Percentiles rank a stretch among this genome's conserved stretches.
These are phyloP conservation scores for Plebejus argus DNA, from an alignment of 2,888 invertebrate species.

Conservation along the genomic window DNA sequence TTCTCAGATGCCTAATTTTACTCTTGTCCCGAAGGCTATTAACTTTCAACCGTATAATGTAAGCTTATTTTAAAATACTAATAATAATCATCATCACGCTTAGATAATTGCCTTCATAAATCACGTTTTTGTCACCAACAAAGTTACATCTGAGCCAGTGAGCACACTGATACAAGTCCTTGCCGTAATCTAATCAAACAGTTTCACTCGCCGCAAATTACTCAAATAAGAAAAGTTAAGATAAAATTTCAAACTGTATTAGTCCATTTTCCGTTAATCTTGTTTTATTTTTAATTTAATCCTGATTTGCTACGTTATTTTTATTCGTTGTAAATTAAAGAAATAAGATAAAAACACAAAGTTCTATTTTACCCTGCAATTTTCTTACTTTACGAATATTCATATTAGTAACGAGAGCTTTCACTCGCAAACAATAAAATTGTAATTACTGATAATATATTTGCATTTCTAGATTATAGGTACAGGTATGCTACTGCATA, in stretches of 20 bases:
- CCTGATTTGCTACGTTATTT: constrained; percentile 24
- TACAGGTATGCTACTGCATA: too few species aligned
- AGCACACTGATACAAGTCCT: background rate
- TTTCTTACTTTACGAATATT: too few species aligned
- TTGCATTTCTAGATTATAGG: too few species aligned
- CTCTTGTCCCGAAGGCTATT: too few species aligned
- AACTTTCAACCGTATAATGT: too few species aligned
- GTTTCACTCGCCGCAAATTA: constrained; percentile 2
- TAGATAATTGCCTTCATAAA: background rate
- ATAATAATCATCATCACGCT: background rate
- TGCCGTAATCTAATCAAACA: constrained; percentile 6
- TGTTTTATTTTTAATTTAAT: background rate
- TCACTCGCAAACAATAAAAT: too few species aligned
- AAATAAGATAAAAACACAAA: background rate
- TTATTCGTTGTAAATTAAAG: background rate
- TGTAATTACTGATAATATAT: too few species aligned
- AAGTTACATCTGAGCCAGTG: constrained; percentile 22
- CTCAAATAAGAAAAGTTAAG: constrained; percentile 19
- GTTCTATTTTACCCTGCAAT: too few species aligned
- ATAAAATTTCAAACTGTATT: constrained; percentile 15
- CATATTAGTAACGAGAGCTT: too few species aligned
- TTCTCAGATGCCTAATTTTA: too few species aligned
- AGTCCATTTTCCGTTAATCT: background rate
- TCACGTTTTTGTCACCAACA: constrained; percentile 21
- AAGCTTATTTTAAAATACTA: too few species aligned